Evolutionary conservation across 2,113 vertebrate species (phyloP).

Genomic region (Lethenteron camtschaticum): DNA sequence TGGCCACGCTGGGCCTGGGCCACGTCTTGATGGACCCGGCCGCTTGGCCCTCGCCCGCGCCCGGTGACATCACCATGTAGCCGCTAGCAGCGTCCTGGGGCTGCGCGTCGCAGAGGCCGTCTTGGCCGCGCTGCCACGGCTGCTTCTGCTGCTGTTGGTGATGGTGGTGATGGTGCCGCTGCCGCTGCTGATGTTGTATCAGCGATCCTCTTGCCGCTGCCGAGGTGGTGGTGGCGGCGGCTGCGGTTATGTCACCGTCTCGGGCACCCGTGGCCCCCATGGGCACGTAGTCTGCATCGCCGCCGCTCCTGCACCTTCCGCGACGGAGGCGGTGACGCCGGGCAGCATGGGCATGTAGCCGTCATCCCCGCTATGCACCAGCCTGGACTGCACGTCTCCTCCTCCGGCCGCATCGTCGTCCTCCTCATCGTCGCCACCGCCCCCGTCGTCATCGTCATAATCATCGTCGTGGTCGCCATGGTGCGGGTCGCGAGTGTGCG

Average conservation of each 20-base stretch:
- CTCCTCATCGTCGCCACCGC: too few species aligned
- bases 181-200: not conserved
- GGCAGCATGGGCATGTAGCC: constrained; percentile 94
- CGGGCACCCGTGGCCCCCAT: constrained; percentile 1
- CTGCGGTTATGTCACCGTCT: not conserved
- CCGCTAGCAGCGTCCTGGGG: too few species aligned
- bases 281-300: constrained; percentile 46
- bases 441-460: too few species aligned
- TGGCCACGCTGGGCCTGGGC: too few species aligned
- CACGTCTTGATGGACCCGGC: too few species aligned
- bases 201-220: not conserved
- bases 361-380: constrained; percentile 26
- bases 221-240: not conserved
- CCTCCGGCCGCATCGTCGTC: too few species aligned
- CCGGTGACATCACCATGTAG: too few species aligned
- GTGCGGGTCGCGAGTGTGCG: constrained; percentile 10
- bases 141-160: not conserved
- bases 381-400: too few species aligned
- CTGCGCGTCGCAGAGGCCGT: too few species aligned
- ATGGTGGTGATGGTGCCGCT: not conserved
- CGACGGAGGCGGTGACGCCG: constrained; percentile 34
- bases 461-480: too few species aligned
- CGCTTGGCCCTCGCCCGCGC: too few species aligned
- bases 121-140: not conserved
- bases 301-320: constrained; percentile 30